Base-by-base conservation (phyloP, 2,797 vertebrate species). In the Phylloscopus collybita region DNA sequence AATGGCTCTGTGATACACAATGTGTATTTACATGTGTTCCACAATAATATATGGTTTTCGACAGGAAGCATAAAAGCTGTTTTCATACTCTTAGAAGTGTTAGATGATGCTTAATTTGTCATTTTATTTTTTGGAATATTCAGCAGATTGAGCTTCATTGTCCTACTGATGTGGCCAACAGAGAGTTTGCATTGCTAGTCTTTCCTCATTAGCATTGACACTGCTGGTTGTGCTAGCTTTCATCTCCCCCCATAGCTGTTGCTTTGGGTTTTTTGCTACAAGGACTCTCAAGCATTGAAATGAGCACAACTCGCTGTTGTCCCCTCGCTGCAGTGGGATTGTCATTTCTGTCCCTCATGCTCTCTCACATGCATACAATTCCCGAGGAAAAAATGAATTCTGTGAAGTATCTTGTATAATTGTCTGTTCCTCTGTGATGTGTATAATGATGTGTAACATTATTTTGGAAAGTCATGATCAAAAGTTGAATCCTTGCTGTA, bases 31-130 rank as follows among this genome's bases (percentile, higher is more conserved):
- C 83, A 94, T 94, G 69, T 53, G 32, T 86, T 87, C 78, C 90
- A 88, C 85, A 78, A 61, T 93, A 96, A 60, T 81, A 66, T 73
- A 80, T 89, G 42, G 45, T 79, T 95, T 82, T 94, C 5, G 1
- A 64, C 83, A 90, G 85, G 53, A 94, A 96, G 84, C 93, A 96
- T 96, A 97, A 96, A 95, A 96, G 79, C 75, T 71, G 86, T 92
- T 97, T 88, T 95, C 30, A 12, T 70, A 82, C 50, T 64, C 86
- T 96, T 94, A 87, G 80, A 96, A 92, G 60, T 80, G 67, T 74
- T 90, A 84, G 90, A 75, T 89, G 71, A 45, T 74, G 65, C 54
- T 95, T 96, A 87, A 94, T 97, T 98, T 95, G 88, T 95, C 76
- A 62, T 93, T 87, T 94, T 95, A 61, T 95, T 97, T 97, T 97